These are phyloP conservation scores for Melanotaenia boesemani DNA, from an alignment of 2,797 vertebrate genomes.

Conservation along the genomic window DNA sequence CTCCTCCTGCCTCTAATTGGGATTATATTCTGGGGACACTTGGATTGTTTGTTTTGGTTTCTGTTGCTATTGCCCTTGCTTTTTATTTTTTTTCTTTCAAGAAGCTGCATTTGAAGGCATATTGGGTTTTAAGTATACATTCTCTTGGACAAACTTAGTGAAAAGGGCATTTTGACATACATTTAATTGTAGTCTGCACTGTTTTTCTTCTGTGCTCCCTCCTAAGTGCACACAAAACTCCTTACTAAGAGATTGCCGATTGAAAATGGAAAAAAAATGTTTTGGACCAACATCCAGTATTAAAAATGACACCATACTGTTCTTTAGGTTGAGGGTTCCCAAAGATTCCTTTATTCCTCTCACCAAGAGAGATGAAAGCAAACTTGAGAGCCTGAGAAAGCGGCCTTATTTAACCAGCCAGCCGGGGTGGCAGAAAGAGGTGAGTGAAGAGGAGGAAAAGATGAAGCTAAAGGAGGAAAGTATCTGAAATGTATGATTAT, in stretches of 20 bases:
- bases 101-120: slow-evolving; percentile 55
- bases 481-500: slow-evolving; percentile 1
- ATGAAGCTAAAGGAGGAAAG: not conserved
- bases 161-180: slow-evolving; percentile 61
- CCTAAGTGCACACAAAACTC: slow-evolving; percentile 37
- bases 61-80: slow-evolving; percentile 73
- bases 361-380: slow-evolving; percentile 88
- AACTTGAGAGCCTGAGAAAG: slow-evolving; percentile 88
- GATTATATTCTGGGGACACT: slow-evolving; percentile 80
- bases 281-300: slow-evolving; percentile 13
- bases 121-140: slow-evolving; percentile 79
- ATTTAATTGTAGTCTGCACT: slow-evolving; percentile 66
- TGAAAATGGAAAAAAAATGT: slow-evolving; percentile 6
- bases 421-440: slow-evolving; percentile 92
- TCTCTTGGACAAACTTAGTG: slow-evolving; percentile 62
- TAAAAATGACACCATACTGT: not conserved
- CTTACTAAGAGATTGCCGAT: not conserved
- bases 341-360: slow-evolving; percentile 88
- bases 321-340: slow-evolving; percentile 87
- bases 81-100: slow-evolving; percentile 49
- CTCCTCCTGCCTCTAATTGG: slow-evolving; percentile 78
- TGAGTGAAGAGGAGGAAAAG: slow-evolving; percentile 54
- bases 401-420: slow-evolving; percentile 89
- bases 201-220: slow-evolving; percentile 31
- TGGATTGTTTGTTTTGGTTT: slow-evolving; percentile 82